Percentiles rank a stretch among this genome's conserved stretches.
These are phyloP conservation scores for Microcebus ravelobensis DNA, from an alignment of 2,113 vertebrate genomes.

Conservation along the genomic window DNA sequence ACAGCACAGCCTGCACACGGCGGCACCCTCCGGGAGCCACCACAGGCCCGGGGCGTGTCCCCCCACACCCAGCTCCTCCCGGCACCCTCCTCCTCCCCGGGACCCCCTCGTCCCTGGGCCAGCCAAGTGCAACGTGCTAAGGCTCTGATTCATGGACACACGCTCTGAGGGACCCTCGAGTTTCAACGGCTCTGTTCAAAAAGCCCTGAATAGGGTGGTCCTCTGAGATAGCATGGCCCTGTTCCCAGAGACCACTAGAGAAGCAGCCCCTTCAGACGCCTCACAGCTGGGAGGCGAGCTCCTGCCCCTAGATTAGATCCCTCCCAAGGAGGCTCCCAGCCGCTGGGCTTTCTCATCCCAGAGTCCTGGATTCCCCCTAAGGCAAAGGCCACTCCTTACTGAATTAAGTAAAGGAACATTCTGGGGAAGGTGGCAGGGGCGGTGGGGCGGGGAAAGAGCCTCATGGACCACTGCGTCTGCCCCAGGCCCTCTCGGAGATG, in stretches of 20 bases:
- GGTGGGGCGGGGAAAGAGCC: background rate
- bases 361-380: background rate
- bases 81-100: too few relatives aligned
- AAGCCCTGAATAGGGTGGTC: rapidly evolving
- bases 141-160: too few relatives aligned
- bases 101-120: background rate
- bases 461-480: rapidly evolving
- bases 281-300: background rate
- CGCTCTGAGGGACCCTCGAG: background rate
- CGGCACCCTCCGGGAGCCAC: too few relatives aligned
- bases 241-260: background rate
- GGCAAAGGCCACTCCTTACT: background rate
- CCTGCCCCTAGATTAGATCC: rapidly evolving
- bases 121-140: background rate
- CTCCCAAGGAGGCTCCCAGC: background rate
- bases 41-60: background rate
- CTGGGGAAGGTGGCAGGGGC: background rate
- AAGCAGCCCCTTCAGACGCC: background rate
- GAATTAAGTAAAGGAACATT: background rate
- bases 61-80: background rate
- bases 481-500: slow-evolving; percentile 86
- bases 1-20: background rate
- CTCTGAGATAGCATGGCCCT: too few relatives aligned
- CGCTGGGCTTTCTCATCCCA: background rate
- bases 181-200: background rate